Base-by-base conservation (phyloP, 1,140 invertebrate species). In the Drosophila watanabei region DNA sequence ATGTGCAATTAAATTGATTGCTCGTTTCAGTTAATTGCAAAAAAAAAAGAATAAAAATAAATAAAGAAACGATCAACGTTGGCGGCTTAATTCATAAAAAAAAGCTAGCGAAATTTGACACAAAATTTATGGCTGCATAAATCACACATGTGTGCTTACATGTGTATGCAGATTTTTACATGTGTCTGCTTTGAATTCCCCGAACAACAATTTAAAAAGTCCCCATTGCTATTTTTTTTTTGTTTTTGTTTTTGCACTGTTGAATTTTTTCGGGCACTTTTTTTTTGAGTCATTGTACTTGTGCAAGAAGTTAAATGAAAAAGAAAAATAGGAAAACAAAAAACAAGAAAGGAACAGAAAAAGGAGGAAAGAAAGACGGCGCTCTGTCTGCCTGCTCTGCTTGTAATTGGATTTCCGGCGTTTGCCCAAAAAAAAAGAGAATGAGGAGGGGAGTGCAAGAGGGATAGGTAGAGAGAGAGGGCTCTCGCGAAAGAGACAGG, bases 321-420 rank as follows among this genome's bases (percentile, higher is more conserved):
- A 49, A n/a, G 28, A 8, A 59, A 28, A 45, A 32, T 39, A 48
- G 35, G 43, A 69, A 60, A 58, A 43, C 18, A 51, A 39, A 45
- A 37, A 56, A 39, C 16, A 49, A 39, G 57, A 32, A 57, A 45
- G 52, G 24, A 32, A 75, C 72, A 62, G 33, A 37, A 72, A 48
- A 63, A 39, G 56, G 48, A 58, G 35, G 33, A 48, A 28, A 37
- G 35, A 41, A 64, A 72, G 70, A 64, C 79, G 78, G 63, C 79
- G 54, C 45, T 73, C 16, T 82, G 84, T 84, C 85, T 89, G 84
- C 80, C 59, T 64, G 60, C 56, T 79, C 64, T 78, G 72, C 80
- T 71, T 85, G 81, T 88, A 88, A 88, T 88, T 88, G 85, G 85
- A 88, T 88, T 88, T 88, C 85, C 86, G 81, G 72, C 75, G 78